Conservation (phyloP, 2,888 invertebrate species). For the Aphidius colemani region DNA sequence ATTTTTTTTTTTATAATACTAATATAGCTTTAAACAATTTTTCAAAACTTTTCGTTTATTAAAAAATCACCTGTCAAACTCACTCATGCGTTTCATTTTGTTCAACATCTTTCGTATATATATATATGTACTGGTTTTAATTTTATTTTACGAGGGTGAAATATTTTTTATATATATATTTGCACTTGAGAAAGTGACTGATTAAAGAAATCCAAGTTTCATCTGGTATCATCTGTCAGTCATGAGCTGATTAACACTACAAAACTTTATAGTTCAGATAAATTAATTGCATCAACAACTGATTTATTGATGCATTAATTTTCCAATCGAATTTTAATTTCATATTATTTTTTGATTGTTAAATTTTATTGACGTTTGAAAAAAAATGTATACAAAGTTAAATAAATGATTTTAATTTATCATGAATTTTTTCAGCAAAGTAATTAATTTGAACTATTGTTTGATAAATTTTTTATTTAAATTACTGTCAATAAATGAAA, state of each 20-base stretch:
- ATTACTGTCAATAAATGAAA: too few species aligned
- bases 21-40: conserved; percentile 5
- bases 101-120: conserved; percentile 39
- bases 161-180: conserved; percentile 1
- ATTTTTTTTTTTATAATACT: not conserved
- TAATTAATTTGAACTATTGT: too few species aligned
- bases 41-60: conserved; percentile 39
- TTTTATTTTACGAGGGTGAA: too few species aligned
- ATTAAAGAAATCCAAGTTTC: conserved; percentile 53
- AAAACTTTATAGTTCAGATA: conserved; percentile 28
- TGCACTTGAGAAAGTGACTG: conserved; percentile 45
- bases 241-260: too few species aligned
- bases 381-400: too few species aligned
- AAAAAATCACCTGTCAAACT: conserved; percentile 51
- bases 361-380: too few species aligned
- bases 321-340: conserved; percentile 32
- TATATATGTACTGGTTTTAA: not conserved
- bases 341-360: too few species aligned
- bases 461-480: too few species aligned
- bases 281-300: conserved; percentile 49
- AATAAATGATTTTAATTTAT: too few species aligned
- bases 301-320: conserved; percentile 51
- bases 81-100: conserved; percentile 52
- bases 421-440: too few species aligned
- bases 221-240: conserved; percentile 38